These are phyloP conservation scores for Xiphophorus couchianus DNA, from an alignment of 2,113 vertebrate species.

Conservation along the genomic window DNA sequence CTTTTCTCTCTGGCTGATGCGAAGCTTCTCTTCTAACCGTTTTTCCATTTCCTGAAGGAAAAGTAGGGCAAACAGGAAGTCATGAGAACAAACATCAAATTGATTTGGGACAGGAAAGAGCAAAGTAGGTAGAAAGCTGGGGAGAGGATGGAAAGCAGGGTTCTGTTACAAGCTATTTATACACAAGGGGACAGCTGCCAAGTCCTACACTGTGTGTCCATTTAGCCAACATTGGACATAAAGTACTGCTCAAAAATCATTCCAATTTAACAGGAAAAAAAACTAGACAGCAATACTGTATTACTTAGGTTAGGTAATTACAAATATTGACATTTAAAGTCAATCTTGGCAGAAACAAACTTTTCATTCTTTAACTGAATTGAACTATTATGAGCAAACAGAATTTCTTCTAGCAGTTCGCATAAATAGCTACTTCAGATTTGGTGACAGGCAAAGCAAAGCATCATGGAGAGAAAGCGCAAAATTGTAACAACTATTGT, in stretches of 20 bases:
- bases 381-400: neutral
- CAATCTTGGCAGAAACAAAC: neutral
- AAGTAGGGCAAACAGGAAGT: constrained; percentile 42
- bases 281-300: too few species aligned
- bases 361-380: neutral
- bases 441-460: neutral
- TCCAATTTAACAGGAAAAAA: neutral
- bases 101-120: constrained; percentile 1
- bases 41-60: constrained; percentile 93
- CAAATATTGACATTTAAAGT: neutral
- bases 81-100: constrained; percentile 31
- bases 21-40: constrained; percentile 94
- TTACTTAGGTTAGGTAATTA: neutral
- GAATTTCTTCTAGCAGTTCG: neutral
- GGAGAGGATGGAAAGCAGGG: constrained; percentile 54
- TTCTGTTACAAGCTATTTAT: constrained; percentile 82
- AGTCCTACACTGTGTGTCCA: constrained; percentile 40
- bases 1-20: constrained; percentile 95
- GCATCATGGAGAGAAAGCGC: neutral
- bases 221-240: constrained; percentile 30
- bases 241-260: neutral
- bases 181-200: constrained; percentile 62
- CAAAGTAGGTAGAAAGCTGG: constrained; percentile 21
- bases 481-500: neutral
- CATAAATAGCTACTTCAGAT: neutral